A percentile compares a stretch with the other conserved stretches of the same genome.
Evolutionary conservation across 2,888 invertebrate genomes (phyloP).

Genomic region (Muschampia plurimacula): DNA sequence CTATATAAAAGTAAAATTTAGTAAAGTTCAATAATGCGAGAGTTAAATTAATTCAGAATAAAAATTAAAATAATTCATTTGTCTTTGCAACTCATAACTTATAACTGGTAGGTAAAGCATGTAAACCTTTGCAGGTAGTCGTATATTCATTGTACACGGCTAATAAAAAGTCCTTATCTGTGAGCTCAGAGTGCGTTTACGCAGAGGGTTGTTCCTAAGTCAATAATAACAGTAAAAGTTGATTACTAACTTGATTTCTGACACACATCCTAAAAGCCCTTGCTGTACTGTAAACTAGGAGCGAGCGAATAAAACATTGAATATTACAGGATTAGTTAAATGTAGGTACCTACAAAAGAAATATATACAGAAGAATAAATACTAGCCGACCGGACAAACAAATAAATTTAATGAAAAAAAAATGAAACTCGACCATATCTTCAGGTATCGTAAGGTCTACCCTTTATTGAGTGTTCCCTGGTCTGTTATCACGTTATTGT

Average conservation of each 20-base stretch:
- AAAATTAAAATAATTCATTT: too few species aligned
- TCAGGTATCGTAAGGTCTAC: too few species aligned
- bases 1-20: too few species aligned
- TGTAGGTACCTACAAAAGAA: too few species aligned
- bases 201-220: constrained; percentile 54
- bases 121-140: constrained; percentile 26
- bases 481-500: not conserved
- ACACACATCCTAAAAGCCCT: constrained; percentile 49
- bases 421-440: too few species aligned
- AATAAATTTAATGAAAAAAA: too few species aligned
- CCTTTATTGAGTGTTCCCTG: too few species aligned
- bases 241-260: constrained; percentile 71
- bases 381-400: too few species aligned
- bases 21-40: too few species aligned
- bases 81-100: too few species aligned
- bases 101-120: not conserved
- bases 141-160: constrained; percentile 50
- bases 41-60: too few species aligned
- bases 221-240: constrained; percentile 68
- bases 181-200: constrained; percentile 46
- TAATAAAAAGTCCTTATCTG: constrained; percentile 47
- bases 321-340: not conserved
- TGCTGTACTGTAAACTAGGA: not conserved
- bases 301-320: not conserved
- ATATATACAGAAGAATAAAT: too few species aligned